Evolutionary conservation across 2,113 vertebrate genomes (phyloP).

Genomic region (Heterotilapia buettikoferi): DNA sequence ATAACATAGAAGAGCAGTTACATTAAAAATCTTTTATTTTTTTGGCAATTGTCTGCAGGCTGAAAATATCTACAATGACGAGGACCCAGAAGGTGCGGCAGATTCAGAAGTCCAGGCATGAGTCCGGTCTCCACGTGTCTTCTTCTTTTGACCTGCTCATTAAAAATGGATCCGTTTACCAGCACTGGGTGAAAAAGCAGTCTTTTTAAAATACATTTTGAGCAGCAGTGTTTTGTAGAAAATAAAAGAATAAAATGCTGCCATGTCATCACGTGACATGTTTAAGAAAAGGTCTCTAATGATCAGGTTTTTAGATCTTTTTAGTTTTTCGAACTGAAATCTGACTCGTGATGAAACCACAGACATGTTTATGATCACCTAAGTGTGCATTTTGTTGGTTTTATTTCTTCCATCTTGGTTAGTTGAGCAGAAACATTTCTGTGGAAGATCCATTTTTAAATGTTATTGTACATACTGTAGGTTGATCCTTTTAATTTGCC

Average conservation of each 20-base stretch:
- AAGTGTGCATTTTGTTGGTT: neutral
- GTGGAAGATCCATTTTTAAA: slow-evolving; percentile 38
- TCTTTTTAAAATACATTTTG: slow-evolving; percentile 14
- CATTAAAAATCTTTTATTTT: neutral
- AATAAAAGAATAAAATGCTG: slow-evolving; percentile 1
- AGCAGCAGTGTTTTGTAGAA: slow-evolving; percentile 28
- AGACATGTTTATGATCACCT: neutral
- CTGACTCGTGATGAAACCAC: slow-evolving; percentile 3
- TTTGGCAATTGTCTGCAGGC: slow-evolving; percentile 72
- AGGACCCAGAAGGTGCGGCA: slow-evolving; percentile 92
- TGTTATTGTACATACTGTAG: slow-evolving; percentile 58
- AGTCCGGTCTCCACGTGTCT: slow-evolving; percentile 7
- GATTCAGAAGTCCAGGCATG: slow-evolving; percentile 84
- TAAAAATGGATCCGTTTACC: slow-evolving; percentile 19
- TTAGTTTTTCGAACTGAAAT: slow-evolving; percentile 2
- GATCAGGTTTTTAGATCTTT: slow-evolving; percentile 7
- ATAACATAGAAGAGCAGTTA: neutral
- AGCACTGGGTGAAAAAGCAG: neutral
- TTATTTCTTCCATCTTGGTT: slow-evolving; percentile 9
- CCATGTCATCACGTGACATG: slow-evolving; percentile 3
- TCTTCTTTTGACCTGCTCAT: slow-evolving; percentile 23
- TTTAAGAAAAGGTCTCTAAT: slow-evolving; percentile 27
- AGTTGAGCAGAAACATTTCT: slow-evolving; percentile 14
- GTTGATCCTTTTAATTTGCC: slow-evolving; percentile 33
- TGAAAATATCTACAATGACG: slow-evolving; percentile 98